Conservation (phyloP, 2,797 vertebrate genomes). For the Distichodus sexfasciatus region DNA sequence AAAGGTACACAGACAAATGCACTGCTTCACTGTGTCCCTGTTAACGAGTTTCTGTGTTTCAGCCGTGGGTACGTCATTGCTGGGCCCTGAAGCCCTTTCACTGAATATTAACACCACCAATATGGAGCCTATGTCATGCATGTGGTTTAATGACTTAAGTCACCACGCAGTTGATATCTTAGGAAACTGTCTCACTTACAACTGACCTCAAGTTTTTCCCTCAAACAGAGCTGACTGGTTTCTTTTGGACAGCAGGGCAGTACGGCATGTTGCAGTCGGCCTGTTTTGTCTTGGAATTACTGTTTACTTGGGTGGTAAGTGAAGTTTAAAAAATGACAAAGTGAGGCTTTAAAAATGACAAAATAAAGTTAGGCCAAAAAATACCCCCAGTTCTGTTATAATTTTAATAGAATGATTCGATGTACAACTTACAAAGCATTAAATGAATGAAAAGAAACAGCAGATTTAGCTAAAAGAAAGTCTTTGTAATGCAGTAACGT, state of each 20-base stretch:
- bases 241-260: constrained; percentile 78
- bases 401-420: constrained; percentile 2
- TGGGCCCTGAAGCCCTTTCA: too few relatives aligned
- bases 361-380: too few relatives aligned
- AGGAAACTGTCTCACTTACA: neutral
- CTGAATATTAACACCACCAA: too few relatives aligned
- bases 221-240: constrained; percentile 86
- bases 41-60: too few relatives aligned
- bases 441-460: neutral
- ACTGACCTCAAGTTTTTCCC: too few relatives aligned
- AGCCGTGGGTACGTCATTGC: neutral
- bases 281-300: constrained; percentile 87
- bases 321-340: too few relatives aligned
- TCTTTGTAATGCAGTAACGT: neutral
- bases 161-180: too few relatives aligned
- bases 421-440: neutral
- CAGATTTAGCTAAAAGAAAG: neutral
- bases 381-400: neutral
- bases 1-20: constrained; percentile 71
- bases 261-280: constrained; percentile 82
- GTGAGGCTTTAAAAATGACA: too few relatives aligned
- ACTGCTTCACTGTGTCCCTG: neutral
- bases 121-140: too few relatives aligned
- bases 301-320: constrained; percentile 86
- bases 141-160: neutral